Conservation (phyloP, 64 coral and sea anemone genomes). For the Actinia equina region DNA sequence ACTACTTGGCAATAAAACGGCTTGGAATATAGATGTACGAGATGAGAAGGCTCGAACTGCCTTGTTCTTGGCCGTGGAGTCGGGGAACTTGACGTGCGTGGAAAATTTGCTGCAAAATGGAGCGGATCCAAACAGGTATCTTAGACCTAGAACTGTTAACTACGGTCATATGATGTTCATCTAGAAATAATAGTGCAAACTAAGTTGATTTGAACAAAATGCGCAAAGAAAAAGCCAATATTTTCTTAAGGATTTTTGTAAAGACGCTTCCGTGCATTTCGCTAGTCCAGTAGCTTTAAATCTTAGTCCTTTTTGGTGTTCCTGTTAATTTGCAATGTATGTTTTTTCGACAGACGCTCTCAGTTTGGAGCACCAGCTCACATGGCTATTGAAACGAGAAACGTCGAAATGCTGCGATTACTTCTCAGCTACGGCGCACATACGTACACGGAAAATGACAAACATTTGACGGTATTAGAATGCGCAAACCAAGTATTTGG, state of each 20-base stretch:
- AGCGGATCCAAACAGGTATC: slow-evolving; percentile 86
- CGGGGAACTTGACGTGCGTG: slow-evolving; percentile 45
- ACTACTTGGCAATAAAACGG: slow-evolving; percentile 10
- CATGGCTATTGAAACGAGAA: slow-evolving; percentile 21
- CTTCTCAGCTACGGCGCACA: slow-evolving; percentile 39
- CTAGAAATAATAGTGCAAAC: too few species aligned
- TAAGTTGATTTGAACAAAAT: too few species aligned
- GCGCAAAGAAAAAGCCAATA: too few species aligned
- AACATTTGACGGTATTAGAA: slow-evolving; percentile 42
- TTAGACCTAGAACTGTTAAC: too few species aligned
- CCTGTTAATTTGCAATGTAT: neutral
- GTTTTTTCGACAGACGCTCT: slow-evolving; percentile 37
- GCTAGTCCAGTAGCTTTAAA: too few species aligned
- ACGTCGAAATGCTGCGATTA: slow-evolving; percentile 31
- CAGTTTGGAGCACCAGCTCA: slow-evolving; percentile 43
- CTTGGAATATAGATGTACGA: slow-evolving; percentile 44
- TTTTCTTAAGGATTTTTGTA: too few species aligned
- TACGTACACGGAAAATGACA: slow-evolving; percentile 31
- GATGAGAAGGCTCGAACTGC: slow-evolving; percentile 57
- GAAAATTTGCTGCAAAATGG: slow-evolving; percentile 60
- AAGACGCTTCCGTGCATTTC: too few species aligned
- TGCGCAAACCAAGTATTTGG: slow-evolving; percentile 29
- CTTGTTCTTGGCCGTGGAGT: slow-evolving; percentile 58
- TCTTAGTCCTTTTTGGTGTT: too few species aligned
- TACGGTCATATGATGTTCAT: too few species aligned